These are phyloP conservation scores for Formica aserva DNA, from an alignment of 2,888 invertebrate genomes.

Conservation along the genomic window DNA sequence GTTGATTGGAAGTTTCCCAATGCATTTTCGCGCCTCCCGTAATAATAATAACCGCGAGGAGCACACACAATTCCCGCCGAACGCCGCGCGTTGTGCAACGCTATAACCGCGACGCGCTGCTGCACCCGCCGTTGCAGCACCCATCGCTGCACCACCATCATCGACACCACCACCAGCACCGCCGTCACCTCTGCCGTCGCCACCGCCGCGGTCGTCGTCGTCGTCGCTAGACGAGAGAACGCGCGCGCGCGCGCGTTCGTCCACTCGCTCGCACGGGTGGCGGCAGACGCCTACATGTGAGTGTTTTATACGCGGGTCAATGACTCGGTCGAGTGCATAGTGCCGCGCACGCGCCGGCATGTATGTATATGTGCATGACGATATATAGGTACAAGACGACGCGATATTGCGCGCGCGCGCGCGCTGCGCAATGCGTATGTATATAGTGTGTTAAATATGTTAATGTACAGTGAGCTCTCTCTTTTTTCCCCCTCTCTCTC, in stretches of 20 bases:
- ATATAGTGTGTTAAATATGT: constrained; percentile 72
- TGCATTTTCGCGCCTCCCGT: constrained; percentile 59
- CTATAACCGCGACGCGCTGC: constrained; percentile 61
- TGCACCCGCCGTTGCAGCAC: constrained; percentile 11
- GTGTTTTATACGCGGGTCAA: constrained; percentile 77
- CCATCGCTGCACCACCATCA: constrained; percentile 19
- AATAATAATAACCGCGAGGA: constrained; percentile 69
- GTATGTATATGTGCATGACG: constrained; percentile 52
- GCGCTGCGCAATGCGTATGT: constrained; percentile 14
- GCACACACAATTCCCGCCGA: constrained; percentile 65
- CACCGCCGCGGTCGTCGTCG: constrained; percentile 21
- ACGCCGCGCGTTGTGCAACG: constrained; percentile 72
- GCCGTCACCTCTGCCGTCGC: neutral
- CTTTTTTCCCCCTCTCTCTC: too few species aligned
- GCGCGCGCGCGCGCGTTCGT: constrained; percentile 24
- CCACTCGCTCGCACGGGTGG: constrained; percentile 62
- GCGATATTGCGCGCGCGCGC: constrained; percentile 17
- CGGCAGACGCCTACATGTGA: constrained; percentile 55
- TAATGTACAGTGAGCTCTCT: constrained; percentile 69
- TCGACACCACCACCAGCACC: constrained; percentile 8
- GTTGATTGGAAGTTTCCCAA: constrained; percentile 63
- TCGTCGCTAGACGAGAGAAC: constrained; percentile 48
- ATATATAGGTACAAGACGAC: constrained; percentile 1
- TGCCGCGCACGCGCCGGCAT: constrained; percentile 68
- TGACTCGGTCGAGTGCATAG: constrained; percentile 75